Evolutionary conservation across 37 sponge, comb jelly and placozoan species (phyloP).

Genomic region (Aplysina aerophoba): DNA sequence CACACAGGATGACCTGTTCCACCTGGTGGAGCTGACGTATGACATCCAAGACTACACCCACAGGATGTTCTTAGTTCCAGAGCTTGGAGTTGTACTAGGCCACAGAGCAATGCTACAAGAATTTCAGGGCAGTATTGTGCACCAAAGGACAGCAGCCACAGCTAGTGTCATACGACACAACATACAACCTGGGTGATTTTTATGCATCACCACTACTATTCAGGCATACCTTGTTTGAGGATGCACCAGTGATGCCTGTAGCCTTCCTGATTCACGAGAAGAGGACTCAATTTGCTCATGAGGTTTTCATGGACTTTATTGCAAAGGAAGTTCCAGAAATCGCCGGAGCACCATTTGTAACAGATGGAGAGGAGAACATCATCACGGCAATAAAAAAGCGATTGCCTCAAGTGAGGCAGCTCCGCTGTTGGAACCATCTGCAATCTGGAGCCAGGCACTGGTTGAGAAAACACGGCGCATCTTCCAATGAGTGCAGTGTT

Average conservation of each 20-base stretch:
- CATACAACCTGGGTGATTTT: slow-evolving; percentile 17
- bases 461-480: neutral
- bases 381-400: neutral
- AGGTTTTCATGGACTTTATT: slow-evolving; percentile 6
- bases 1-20: slow-evolving; percentile 4
- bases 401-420: neutral
- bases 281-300: neutral
- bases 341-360: neutral
- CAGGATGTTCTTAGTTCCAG: slow-evolving; percentile 1
- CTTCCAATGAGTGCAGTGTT: neutral
- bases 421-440: slow-evolving; percentile 22
- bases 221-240: slow-evolving; percentile 7
- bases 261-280: slow-evolving; percentile 17
- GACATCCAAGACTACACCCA: neutral
- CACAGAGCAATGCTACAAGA: slow-evolving; percentile 22
- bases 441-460: slow-evolving; percentile 2
- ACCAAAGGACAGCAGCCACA: neutral
- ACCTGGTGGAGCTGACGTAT: neutral
- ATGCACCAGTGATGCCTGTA: slow-evolving; percentile 25
- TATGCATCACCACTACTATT: slow-evolving; percentile 6
- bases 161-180: slow-evolving; percentile 1
- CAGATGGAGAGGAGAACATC: neutral
- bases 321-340: slow-evolving; percentile 2
- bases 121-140: neutral
- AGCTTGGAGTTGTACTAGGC: slow-evolving; percentile 5